Evolutionary conservation across 2,113 vertebrate genomes (phyloP).

Genomic region (Connochaetes taurinus): DNA sequence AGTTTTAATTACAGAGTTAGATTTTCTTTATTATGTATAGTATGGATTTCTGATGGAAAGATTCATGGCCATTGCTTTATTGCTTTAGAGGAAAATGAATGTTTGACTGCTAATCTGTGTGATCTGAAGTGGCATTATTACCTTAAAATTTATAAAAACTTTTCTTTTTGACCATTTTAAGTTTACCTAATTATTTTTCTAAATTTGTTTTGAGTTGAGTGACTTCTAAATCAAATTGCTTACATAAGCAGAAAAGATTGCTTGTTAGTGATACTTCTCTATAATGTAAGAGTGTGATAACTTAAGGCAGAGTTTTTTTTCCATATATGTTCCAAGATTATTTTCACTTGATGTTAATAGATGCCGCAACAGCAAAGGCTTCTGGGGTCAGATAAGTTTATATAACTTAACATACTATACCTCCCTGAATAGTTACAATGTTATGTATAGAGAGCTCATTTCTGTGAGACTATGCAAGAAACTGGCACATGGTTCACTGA

Average conservation of each 20-base stretch:
- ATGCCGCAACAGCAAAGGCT: neutral
- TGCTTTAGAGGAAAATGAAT: neutral
- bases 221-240: neutral
- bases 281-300: neutral
- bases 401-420: neutral
- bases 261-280: slow-evolving; percentile 8
- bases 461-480: neutral
- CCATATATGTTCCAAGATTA: neutral
- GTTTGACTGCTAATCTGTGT: neutral
- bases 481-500: neutral
- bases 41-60: neutral
- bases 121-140: neutral
- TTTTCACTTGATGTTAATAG: neutral
- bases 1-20: slow-evolving; percentile 22
- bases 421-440: neutral
- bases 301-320: neutral
- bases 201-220: neutral
- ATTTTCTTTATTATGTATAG: neutral
- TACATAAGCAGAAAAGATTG: neutral
- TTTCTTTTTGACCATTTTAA: slow-evolving; percentile 6
- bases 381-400: neutral
- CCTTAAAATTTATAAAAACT: slow-evolving; percentile 15
- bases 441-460: neutral
- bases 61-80: neutral
- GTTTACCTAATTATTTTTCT: neutral